phyloP scores from a whole-genome alignment of 2,113 vertebrate species.

The Chloropsis hardwickii region DNA sequence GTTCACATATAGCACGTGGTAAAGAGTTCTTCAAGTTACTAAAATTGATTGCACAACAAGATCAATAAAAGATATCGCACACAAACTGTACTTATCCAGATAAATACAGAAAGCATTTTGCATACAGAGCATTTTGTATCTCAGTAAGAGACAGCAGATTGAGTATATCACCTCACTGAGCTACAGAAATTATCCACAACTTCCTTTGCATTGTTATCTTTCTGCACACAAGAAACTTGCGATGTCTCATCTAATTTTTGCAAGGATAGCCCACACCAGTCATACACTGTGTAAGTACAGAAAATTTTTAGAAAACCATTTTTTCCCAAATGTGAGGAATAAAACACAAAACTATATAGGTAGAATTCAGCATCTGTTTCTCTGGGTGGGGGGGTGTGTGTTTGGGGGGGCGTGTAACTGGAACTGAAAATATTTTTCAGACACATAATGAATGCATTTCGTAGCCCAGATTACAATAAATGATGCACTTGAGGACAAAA shows the following conservation, averaged over 20 bases:
- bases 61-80: not conserved
- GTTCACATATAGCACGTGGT: not conserved
- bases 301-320: not conserved
- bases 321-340: not conserved
- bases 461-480: not conserved
- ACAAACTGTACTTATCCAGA: not conserved
- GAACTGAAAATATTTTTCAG: not conserved
- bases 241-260: not conserved
- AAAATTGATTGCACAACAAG: not conserved
- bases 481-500: not conserved
- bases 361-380: not conserved
- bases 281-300: not conserved
- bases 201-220: not conserved
- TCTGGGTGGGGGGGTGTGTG: rapidly evolving
- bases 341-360: not conserved
- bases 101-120: not conserved
- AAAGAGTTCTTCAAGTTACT: not conserved
- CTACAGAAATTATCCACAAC: not conserved
- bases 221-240: not conserved
- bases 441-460: not conserved
- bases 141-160: not conserved
- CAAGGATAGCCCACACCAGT: not conserved
- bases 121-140: not conserved
- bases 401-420: not conserved
- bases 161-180: not conserved